Conservation (phyloP, 2,888 invertebrate genomes). For the Pammene fasciana region DNA sequence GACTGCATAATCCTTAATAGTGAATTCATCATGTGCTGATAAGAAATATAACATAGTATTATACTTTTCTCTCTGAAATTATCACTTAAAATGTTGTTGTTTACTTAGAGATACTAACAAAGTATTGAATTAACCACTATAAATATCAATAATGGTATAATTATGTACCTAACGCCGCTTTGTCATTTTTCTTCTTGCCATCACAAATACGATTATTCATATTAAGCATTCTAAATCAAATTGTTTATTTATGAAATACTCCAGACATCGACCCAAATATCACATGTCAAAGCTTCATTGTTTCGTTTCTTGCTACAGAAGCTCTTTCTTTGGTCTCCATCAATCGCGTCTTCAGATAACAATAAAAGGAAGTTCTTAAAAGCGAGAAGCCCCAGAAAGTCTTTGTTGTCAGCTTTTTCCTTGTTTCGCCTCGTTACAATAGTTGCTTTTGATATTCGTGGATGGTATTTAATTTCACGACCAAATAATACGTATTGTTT, state of each 20-base stretch:
- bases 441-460: conserved; percentile 3
- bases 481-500: background rate
- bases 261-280: background rate
- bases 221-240: too few relatives aligned
- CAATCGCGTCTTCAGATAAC: conserved; percentile 30
- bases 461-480: background rate
- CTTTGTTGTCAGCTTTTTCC: conserved; percentile 29
- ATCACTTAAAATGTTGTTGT: too few relatives aligned
- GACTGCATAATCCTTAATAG: too few relatives aligned
- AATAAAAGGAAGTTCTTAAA: conserved; percentile 36
- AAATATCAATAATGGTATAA: too few relatives aligned
- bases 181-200: too few relatives aligned
- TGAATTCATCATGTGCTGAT: too few relatives aligned
- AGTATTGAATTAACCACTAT: too few relatives aligned
- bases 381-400: conserved; percentile 30
- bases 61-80: too few relatives aligned
- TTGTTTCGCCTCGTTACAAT: conserved; percentile 22
- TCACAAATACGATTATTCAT: too few relatives aligned
- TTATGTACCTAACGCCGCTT: too few relatives aligned
- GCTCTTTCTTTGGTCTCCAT: conserved; percentile 5
- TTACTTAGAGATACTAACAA: too few relatives aligned
- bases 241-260: background rate
- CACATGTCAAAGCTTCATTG: conserved; percentile 15
- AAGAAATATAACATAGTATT: too few relatives aligned
- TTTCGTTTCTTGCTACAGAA: conserved; percentile 11